Evolutionary conservation across 2,797 vertebrate species (phyloP).

Genomic region (Paramormyrops hopkinsi): DNA sequence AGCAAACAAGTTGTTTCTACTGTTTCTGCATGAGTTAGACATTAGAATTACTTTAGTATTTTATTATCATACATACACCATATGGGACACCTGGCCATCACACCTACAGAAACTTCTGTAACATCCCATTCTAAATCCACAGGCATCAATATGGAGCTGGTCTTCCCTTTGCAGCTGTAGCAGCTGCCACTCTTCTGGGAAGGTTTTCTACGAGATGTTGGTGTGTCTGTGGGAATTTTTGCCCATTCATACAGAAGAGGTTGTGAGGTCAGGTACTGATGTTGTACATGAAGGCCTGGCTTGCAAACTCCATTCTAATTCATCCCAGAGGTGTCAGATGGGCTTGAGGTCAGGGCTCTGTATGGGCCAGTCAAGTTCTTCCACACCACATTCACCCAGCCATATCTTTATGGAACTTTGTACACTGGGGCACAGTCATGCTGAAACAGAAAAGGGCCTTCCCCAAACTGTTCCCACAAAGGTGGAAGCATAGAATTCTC

Average conservation of each 20-base stretch:
- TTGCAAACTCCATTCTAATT: background rate
- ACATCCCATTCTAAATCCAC: background rate
- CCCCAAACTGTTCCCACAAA: background rate
- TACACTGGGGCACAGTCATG: background rate
- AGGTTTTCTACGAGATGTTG: background rate
- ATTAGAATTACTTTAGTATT: background rate
- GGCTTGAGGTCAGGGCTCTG: background rate
- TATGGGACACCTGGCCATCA: background rate
- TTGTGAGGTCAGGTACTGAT: background rate
- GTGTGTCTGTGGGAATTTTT: background rate
- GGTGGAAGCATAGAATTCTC: background rate
- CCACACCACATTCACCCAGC: background rate
- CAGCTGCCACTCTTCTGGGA: background rate
- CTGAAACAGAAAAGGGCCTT: background rate
- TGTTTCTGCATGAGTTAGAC: background rate
- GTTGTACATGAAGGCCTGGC: background rate
- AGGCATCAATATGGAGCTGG: background rate
- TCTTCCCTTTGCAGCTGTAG: background rate
- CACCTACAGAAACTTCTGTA: background rate
- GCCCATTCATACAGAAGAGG: background rate
- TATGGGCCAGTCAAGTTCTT: background rate
- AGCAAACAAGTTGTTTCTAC: background rate
- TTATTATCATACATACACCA: background rate
- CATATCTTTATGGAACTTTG: background rate
- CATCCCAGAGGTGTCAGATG: background rate